Conservation (phyloP, 2,888 invertebrate species). For the Polietes domitor region DNA sequence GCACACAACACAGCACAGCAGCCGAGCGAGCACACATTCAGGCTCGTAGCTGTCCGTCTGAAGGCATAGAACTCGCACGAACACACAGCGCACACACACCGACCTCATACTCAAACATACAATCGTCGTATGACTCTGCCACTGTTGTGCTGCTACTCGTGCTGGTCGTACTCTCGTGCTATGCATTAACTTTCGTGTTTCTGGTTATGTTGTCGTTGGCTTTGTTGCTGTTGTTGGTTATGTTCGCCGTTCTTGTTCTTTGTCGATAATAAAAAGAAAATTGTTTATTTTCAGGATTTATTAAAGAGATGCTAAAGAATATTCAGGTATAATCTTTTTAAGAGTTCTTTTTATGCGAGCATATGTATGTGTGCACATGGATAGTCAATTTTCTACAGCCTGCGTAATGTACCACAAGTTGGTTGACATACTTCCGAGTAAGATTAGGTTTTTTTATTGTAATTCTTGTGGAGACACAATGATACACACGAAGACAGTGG, state of each 20-base stretch:
- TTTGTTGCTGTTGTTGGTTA: conserved; percentile 7
- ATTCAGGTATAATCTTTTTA: conserved; percentile 16
- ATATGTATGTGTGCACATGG: not conserved
- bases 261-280: conserved; percentile 21
- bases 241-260: not conserved
- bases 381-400: not conserved
- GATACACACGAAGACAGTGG: no score
- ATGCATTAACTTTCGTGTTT: conserved; percentile 8
- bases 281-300: conserved; percentile 60
- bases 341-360: not conserved
- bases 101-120: not conserved
- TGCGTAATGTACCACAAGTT: not conserved
- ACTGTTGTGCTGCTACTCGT: not conserved
- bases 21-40: not conserved
- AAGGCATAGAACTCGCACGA: no score
- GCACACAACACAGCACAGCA: no score
- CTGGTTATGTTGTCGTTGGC: not conserved
- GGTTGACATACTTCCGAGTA: conserved; percentile 22
- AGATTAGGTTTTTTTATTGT: no score
- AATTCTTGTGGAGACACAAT: no score
- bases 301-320: conserved; percentile 35
- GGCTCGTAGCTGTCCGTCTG: not conserved
- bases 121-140: conserved; percentile 27
- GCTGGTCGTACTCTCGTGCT: not conserved
- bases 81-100: no score